These are phyloP conservation scores for Laticauda colubrina DNA, from an alignment of 2,113 vertebrate species.

Conservation along the genomic window DNA sequence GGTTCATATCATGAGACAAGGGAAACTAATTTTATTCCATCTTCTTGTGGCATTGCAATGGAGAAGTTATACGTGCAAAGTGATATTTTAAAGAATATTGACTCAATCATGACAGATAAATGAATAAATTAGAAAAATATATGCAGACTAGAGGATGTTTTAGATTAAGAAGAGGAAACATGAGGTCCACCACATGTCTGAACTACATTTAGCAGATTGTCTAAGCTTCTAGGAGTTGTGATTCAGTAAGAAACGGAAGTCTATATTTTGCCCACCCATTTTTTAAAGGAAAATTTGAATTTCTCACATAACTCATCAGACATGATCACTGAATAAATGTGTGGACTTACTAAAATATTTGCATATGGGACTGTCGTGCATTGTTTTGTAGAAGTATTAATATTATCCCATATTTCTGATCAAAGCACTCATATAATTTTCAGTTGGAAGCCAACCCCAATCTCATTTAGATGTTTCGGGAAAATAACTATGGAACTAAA, in stretches of 20 bases:
- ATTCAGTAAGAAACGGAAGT: neutral
- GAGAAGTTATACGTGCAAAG: neutral
- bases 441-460: neutral
- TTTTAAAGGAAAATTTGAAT: neutral
- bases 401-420: neutral
- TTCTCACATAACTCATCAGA: neutral
- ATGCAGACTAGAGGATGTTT: neutral
- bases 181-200: neutral
- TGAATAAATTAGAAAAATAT: neutral
- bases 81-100: neutral
- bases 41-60: neutral
- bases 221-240: neutral
- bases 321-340: neutral
- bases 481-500: neutral
- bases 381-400: neutral
- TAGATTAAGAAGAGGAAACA: neutral
- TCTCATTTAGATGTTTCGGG: neutral
- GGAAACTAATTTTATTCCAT: neutral
- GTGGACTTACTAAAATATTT: neutral
- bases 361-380: neutral
- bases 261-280: neutral
- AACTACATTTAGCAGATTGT: neutral
- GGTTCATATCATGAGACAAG: neutral
- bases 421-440: neutral
- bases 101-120: neutral